Conservation (phyloP, 2,888 invertebrate species). For the Camponotus fellah region DNA sequence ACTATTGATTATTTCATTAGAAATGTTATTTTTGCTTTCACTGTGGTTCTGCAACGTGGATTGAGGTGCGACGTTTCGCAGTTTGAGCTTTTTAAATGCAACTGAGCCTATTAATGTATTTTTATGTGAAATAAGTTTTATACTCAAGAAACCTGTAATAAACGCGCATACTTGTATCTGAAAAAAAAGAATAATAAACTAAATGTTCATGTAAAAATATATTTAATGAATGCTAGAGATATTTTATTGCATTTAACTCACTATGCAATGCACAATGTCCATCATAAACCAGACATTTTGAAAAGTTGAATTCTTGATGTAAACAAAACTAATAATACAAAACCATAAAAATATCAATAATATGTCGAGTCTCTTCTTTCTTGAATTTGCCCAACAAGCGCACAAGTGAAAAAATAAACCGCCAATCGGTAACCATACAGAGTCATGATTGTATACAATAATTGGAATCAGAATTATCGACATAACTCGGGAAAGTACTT, state of each 20-base stretch:
- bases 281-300: conserved; percentile 70
- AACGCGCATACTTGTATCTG: conserved; percentile 77
- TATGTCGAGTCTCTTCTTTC: conserved; percentile 72
- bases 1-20: conserved; percentile 31
- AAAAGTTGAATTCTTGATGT: conserved; percentile 72
- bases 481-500: conserved; percentile 75
- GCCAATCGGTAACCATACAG: conserved; percentile 76
- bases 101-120: conserved; percentile 65
- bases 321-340: conserved; percentile 74
- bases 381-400: conserved; percentile 67
- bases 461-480: conserved; percentile 77
- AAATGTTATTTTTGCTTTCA: conserved; percentile 35
- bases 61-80: conserved; percentile 48
- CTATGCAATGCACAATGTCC: conserved; percentile 78
- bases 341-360: conserved; percentile 81
- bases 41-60: not conserved
- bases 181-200: conserved; percentile 55
- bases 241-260: conserved; percentile 66
- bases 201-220: not conserved
- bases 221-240: conserved; percentile 26
- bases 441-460: conserved; percentile 73
- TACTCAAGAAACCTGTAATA: conserved; percentile 77
- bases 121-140: conserved; percentile 70
- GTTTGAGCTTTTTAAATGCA: conserved; percentile 82
- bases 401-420: conserved; percentile 80